Base-by-base conservation (phyloP, 2,113 vertebrate genomes). In the Lates calcarifer region DNA sequence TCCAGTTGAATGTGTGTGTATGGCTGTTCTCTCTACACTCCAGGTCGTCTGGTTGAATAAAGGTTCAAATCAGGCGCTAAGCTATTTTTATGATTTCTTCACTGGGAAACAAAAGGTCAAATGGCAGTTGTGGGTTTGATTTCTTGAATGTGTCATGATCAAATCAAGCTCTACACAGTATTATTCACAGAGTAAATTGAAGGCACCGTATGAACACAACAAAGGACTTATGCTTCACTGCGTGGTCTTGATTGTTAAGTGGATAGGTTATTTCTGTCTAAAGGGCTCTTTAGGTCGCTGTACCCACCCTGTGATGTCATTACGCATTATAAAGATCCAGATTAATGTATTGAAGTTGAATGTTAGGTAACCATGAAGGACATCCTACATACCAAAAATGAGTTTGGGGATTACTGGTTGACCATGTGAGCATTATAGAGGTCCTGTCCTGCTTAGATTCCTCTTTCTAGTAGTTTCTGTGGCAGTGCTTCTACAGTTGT, bases 131-230 rank as follows among this genome's bases (percentile, higher is more conserved):
- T 7, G 43, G 20, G 43, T 60, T 64, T 71, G 35, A 58, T 45
- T 66, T 31, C 72, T 71, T 47, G 35, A 76, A 53, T 51, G 14
- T 57, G 47, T 41, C 47, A 45, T 14, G 24, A 60, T 79, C 75
- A 77, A 87, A 87, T 79, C 37, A 74, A 68, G 60, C 70, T 73
- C 29, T 6, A 35, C 43, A 57, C 57, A 60, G 81, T 81, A 87
- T 90, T 90, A 78, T 49, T 85, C 56, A 68, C 56, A 39, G 74
- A 37, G 75, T 65, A 47, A 67, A 79, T 66, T 75, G 64, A 84
- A 76, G 70, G 57, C 69, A n/a, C 35, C 22, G 31, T n/a, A 56
- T 11, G 57, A 64, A 77, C 35, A 68, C 31, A 41, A 37, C 31
- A 20, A 60, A 33, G 56, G 84, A 66, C 77, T 88, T 78, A 74